Base-by-base conservation (phyloP, 2,888 invertebrate genomes). In the Brenthis daphne region DNA sequence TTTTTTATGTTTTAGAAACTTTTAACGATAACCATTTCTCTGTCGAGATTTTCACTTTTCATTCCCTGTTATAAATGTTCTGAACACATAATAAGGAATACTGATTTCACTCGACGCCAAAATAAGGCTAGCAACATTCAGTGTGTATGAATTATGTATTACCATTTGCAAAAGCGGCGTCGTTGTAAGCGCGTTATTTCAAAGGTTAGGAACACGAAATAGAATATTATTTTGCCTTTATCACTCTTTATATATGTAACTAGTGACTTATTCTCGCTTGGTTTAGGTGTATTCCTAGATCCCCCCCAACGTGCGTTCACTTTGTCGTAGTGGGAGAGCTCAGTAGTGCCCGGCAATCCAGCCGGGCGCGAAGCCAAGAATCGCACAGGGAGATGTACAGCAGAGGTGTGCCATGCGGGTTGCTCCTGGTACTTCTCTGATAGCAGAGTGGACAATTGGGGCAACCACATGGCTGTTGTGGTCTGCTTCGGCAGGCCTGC, bases 91-190 rank as follows among this genome's bases (percentile, higher is more conserved):
- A 68, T 64, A 64, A 56, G 58, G 70, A 70, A 72, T 70, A 73
- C 71, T 66, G 72, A 73, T 73, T 73, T 54, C 47, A 53, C 60
- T 61, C 43, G 56, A 68, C 64, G 70, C 53, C 63, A 68, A 70
- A 71, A 73, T 71, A 66, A 73, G 71, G 57, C 68, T 63, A 72
- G 63, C 65, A 68, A 67, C 69, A 72, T 72, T 72, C 67, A 69
- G 69, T 63, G 64, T 57, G 64, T 73, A 73, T 73, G 72, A 73
- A 71, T 70, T 73, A 73, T 73, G 66, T 71, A 73, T 68, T 61
- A 57, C 65, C 64, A 68, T 71, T 68, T 73, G 68, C 71, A 66
- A 71, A 71, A 65, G 60, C 66, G 68, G 64, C 57, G 68, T 65
- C 61, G 29, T 63, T 65, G 64, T 66, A 64, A 66, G 57, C 47